A percentile compares a stretch with the other conserved stretches of the same genome.
Conservation (phyloP, 2,113 vertebrate species). For the Prinia subflava region DNA sequence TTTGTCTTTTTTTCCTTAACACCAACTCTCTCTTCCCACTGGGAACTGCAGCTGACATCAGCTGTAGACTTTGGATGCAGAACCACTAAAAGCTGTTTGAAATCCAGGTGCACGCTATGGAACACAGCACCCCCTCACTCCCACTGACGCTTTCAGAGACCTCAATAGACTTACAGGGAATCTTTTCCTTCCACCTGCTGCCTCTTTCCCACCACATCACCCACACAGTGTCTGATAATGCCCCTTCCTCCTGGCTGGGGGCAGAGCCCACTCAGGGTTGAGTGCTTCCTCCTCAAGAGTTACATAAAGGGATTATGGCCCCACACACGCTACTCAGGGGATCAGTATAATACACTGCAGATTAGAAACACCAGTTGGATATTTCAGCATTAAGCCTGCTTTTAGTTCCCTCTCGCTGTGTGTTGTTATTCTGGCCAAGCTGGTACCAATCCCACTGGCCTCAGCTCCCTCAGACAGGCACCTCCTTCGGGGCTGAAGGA, state of each 20-base stretch:
- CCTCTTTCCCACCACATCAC: not conserved
- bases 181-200: rapidly evolving
- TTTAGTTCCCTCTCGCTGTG: not conserved
- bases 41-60: not conserved
- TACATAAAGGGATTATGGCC: not conserved
- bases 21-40: not conserved
- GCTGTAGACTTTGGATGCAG: not conserved
- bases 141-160: not conserved
- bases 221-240: rapidly evolving
- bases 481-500: not conserved
- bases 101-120: rapidly evolving
- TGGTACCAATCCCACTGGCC: not conserved
- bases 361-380: not conserved
- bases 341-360: not conserved
- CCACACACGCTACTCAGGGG: not conserved
- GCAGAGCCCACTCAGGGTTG: rapidly evolving
- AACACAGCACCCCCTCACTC: not conserved
- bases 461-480: not conserved
- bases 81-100: not conserved
- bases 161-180: rapidly evolving
- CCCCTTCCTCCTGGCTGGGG: not conserved
- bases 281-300: not conserved
- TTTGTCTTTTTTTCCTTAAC: not conserved
- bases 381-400: not conserved
- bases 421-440: not conserved